These are phyloP conservation scores for Chelmon rostratus DNA, from an alignment of 2,797 vertebrate species.

Conservation along the genomic window DNA sequence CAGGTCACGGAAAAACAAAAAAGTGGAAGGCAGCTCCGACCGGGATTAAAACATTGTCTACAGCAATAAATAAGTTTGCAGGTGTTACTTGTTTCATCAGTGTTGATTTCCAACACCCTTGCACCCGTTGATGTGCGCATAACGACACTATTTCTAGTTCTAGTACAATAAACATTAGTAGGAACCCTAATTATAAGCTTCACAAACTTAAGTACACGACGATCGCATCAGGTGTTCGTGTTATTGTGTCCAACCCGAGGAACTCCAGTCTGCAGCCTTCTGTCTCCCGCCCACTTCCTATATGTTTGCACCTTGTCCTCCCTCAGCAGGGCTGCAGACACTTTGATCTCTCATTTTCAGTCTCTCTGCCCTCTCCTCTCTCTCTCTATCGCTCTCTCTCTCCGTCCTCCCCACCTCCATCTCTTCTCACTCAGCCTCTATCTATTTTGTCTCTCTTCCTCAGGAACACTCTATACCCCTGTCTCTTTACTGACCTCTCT, in stretches of 20 bases:
- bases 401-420: conserved; percentile 37
- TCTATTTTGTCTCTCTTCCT: conserved; percentile 59
- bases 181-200: neutral
- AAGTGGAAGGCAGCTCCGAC: neutral
- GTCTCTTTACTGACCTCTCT: conserved; percentile 68
- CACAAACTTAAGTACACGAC: neutral
- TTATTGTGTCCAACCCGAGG: conserved; percentile 10
- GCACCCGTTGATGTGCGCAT: neutral
- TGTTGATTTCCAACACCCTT: neutral
- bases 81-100: neutral
- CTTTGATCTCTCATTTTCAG: conserved; percentile 58
- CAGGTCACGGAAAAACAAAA: neutral
- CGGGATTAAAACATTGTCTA: neutral
- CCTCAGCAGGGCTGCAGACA: conserved; percentile 43
- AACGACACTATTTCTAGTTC: neutral
- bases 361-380: conserved; percentile 19
- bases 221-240: conserved; percentile 14
- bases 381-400: conserved; percentile 9
- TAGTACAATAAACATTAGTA: neutral
- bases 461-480: conserved; percentile 61
- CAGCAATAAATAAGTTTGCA: neutral
- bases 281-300: conserved; percentile 22
- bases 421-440: conserved; percentile 54
- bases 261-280: neutral
- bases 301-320: conserved; percentile 44